Evolutionary conservation across 2,797 vertebrate species (phyloP).

Genomic region (Falco rusticolus): DNA sequence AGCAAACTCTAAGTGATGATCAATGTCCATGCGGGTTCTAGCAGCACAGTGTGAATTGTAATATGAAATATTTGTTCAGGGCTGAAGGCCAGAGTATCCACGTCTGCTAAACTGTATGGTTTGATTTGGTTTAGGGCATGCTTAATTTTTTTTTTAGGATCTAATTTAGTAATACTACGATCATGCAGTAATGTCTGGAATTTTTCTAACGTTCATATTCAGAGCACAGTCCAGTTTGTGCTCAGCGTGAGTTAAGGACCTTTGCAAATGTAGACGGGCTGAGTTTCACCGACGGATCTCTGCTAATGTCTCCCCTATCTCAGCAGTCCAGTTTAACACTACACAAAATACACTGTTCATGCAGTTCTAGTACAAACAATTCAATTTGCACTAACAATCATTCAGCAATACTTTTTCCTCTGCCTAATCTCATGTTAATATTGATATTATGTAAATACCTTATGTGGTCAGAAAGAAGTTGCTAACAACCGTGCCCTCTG

Average conservation of each 20-base stretch:
- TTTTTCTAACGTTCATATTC: neutral
- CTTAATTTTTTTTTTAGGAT: neutral
- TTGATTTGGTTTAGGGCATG: neutral
- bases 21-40: neutral
- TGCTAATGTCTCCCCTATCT: neutral
- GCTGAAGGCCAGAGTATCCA: neutral
- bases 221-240: neutral
- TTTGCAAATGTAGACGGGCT: neutral
- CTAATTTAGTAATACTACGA: neutral
- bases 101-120: neutral
- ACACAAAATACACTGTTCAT: neutral
- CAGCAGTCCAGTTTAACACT: neutral
- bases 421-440: neutral
- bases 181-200: constrained; percentile 13
- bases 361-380: neutral
- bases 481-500: neutral
- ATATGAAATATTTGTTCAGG: neutral
- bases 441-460: neutral
- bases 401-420: neutral
- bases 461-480: neutral
- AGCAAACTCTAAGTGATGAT: neutral
- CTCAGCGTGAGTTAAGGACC: neutral
- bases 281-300: neutral
- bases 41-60: neutral
- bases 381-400: neutral